Evolutionary conservation across 1,140 invertebrate genomes (phyloP).

Genomic region (Tetragonula clypearis): DNA sequence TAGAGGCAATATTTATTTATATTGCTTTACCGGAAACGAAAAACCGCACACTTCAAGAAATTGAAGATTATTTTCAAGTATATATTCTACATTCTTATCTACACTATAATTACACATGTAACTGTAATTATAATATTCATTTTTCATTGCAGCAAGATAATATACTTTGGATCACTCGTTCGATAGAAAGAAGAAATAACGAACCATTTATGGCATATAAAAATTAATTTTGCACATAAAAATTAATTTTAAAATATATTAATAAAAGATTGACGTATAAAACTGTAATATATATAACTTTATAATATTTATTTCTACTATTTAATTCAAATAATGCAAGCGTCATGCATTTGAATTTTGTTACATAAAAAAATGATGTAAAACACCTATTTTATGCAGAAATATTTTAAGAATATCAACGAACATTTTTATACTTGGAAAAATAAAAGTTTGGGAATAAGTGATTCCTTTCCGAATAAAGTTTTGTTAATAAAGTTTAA

Average conservation of each 20-base stretch:
- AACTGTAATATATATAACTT: background rate
- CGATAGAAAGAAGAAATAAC: conserved; percentile 53
- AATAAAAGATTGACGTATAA: background rate
- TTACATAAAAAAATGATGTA: background rate
- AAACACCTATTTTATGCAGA: too few relatives aligned
- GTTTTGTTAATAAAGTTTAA: too few relatives aligned
- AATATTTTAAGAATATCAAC: too few relatives aligned
- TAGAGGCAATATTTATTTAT: conserved; percentile 87
- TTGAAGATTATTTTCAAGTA: conserved; percentile 89
- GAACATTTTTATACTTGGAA: too few relatives aligned
- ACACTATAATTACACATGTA: background rate
- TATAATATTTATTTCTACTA: background rate
- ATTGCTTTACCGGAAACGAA: conserved; percentile 92
- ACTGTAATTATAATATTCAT: conserved; percentile 9
- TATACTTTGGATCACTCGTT: conserved; percentile 84
- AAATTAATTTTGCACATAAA: background rate
- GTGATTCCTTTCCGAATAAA: too few relatives aligned
- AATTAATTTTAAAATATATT: background rate
- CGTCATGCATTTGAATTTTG: background rate
- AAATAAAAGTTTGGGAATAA: too few relatives aligned
- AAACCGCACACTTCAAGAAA: conserved; percentile 88
- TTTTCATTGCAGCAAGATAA: conserved; percentile 79
- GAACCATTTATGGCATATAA: background rate
- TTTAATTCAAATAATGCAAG: background rate
- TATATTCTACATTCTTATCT: conserved; percentile 7